Conservation (phyloP, 2,888 invertebrate species). For the Oegoconia quadripuncta region DNA sequence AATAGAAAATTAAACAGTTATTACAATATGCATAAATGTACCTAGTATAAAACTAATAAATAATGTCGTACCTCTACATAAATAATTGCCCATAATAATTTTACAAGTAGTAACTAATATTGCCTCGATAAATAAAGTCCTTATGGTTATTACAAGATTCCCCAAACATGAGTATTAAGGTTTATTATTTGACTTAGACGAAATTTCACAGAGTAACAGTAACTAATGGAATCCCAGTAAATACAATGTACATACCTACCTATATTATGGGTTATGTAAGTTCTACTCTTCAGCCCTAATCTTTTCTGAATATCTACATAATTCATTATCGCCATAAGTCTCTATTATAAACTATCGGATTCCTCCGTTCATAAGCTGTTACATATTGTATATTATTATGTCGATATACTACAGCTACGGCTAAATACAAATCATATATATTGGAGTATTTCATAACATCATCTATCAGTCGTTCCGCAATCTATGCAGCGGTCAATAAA, state of each 20-base stretch:
- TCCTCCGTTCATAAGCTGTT: slow-evolving; percentile 62
- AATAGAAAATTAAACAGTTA: slow-evolving; percentile 13
- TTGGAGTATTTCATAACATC: slow-evolving; percentile 70
- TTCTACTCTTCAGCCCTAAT: slow-evolving; percentile 29
- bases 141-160: background rate
- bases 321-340: slow-evolving; percentile 47
- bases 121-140: background rate
- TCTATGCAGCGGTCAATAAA: slow-evolving; percentile 70
- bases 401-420: slow-evolving; percentile 47
- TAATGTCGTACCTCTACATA: too few relatives aligned
- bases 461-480: slow-evolving; percentile 72
- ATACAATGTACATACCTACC: slow-evolving; percentile 10
- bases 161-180: background rate
- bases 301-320: slow-evolving; percentile 40
- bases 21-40: slow-evolving; percentile 8
- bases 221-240: slow-evolving; percentile 1
- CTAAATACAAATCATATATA: slow-evolving; percentile 68
- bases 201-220: slow-evolving; percentile 2
- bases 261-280: slow-evolving; percentile 36
- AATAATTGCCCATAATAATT: too few relatives aligned
- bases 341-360: slow-evolving; percentile 70
- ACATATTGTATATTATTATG: slow-evolving; percentile 40
- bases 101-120: too few relatives aligned
- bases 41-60: background rate
- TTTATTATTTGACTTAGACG: slow-evolving; percentile 5